Evolutionary conservation across 1,140 invertebrate genomes (phyloP).

Genomic region (Brachionus koreanus): DNA sequence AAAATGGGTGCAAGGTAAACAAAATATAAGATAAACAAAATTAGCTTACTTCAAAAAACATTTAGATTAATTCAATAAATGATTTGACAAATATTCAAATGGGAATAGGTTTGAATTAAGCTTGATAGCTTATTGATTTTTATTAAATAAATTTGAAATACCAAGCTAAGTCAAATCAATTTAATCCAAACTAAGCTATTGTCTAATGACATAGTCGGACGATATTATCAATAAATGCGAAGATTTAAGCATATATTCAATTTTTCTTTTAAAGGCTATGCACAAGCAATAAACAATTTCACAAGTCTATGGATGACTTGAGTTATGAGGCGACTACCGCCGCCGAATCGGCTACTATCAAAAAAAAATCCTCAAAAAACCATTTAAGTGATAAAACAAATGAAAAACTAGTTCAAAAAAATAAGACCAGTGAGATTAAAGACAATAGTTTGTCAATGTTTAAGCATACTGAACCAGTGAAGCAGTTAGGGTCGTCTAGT

Average conservation of each 20-base stretch:
- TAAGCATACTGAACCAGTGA: not conserved
- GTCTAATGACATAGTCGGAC: not conserved
- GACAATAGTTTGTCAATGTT: not conserved
- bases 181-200: not conserved
- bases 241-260: not conserved
- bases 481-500: not conserved
- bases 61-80: not conserved
- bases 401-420: not conserved
- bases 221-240: not conserved
- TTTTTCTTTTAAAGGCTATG: conserved; percentile 4
- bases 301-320: conserved; percentile 43
- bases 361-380: not conserved
- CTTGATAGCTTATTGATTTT: not conserved
- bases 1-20: conserved; percentile 40
- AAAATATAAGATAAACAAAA: not conserved
- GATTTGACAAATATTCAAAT: not conserved
- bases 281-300: conserved; percentile 36
- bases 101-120: not conserved
- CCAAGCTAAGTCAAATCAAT: not conserved
- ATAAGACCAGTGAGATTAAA: not conserved
- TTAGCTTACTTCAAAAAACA: not conserved
- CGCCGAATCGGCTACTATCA: not conserved
- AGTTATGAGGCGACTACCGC: not conserved
- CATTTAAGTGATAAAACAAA: not conserved
- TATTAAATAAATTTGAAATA: not conserved